These are phyloP conservation scores for Plestiodon gilberti DNA, from an alignment of 2,113 vertebrate species.

Conservation along the genomic window DNA sequence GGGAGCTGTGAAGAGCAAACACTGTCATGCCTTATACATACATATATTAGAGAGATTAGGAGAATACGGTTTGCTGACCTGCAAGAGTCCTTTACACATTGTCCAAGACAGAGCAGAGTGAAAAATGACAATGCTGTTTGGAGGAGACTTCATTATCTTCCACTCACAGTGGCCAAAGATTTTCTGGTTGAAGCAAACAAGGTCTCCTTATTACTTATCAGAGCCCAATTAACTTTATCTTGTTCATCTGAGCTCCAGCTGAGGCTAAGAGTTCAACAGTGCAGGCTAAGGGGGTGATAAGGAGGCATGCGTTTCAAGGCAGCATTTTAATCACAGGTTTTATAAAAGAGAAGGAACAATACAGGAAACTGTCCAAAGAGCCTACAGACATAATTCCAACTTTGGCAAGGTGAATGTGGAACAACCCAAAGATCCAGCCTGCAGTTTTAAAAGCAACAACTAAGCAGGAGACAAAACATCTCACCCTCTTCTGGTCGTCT, in stretches of 20 bases:
- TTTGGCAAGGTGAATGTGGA: neutral
- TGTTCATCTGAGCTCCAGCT: slow-evolving; percentile 63
- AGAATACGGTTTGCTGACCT: slow-evolving; percentile 61
- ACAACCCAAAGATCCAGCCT: neutral
- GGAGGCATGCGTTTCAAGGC: neutral
- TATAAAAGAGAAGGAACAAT: slow-evolving; percentile 46
- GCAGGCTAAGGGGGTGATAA: slow-evolving; percentile 57
- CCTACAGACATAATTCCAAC: neutral
- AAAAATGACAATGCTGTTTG: slow-evolving; percentile 66
- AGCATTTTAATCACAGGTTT: slow-evolving; percentile 29
- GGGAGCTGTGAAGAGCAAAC: slow-evolving; percentile 56
- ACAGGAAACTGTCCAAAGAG: neutral
- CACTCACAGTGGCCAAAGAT: slow-evolving; percentile 65
- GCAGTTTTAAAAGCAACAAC: neutral
- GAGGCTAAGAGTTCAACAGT: slow-evolving; percentile 56
- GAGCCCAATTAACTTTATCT: slow-evolving; percentile 64
- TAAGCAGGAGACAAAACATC: neutral
- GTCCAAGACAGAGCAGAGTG: slow-evolving; percentile 69
- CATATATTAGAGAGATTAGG: slow-evolving; percentile 60
- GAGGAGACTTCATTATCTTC: slow-evolving; percentile 50
- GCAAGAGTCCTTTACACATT: slow-evolving; percentile 63
- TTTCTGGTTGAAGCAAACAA: slow-evolving; percentile 57
- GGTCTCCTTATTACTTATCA: slow-evolving; percentile 28
- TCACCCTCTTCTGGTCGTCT: neutral
- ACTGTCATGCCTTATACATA: slow-evolving; percentile 39